A percentile compares a stretch with the other conserved stretches of the same genome.
phyloP scores from a whole-genome alignment of 1,140 invertebrate species.

The Dolichoris vasculosae region DNA sequence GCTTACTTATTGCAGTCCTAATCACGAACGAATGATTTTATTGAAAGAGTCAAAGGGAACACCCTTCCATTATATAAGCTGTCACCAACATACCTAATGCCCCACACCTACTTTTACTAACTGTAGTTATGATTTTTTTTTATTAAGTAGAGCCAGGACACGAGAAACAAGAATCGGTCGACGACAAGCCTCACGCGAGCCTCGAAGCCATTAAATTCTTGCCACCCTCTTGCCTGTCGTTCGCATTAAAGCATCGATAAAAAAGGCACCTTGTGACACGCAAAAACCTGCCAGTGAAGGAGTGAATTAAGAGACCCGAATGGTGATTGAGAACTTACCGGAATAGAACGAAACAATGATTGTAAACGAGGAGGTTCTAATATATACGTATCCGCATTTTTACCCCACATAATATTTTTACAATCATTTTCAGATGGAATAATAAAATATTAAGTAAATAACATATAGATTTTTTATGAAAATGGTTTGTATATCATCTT shows the following conservation, averaged over 20 bases:
- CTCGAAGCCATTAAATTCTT: slow-evolving; percentile 22
- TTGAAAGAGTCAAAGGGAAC: neutral
- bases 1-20: neutral
- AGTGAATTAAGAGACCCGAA: neutral
- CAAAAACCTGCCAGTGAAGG: slow-evolving; percentile 19
- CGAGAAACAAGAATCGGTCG: slow-evolving; percentile 8
- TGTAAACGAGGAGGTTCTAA: neutral
- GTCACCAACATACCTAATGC: neutral
- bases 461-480: too few species aligned
- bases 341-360: neutral
- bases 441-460: too few species aligned
- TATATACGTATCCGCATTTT: neutral
- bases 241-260: slow-evolving; percentile 27
- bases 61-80: neutral
- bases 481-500: too few species aligned
- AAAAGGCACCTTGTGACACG: neutral
- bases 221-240: neutral
- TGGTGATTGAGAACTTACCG: neutral
- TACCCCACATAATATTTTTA: too few species aligned
- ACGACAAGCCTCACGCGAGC: slow-evolving; percentile 14
- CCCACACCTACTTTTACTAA: neutral
- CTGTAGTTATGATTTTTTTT: slow-evolving; percentile 28
- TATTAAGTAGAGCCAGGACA: neutral
- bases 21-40: neutral
- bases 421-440: too few species aligned